Base-by-base conservation (phyloP, 2,797 vertebrate species). In the Takifugu rubripes region DNA sequence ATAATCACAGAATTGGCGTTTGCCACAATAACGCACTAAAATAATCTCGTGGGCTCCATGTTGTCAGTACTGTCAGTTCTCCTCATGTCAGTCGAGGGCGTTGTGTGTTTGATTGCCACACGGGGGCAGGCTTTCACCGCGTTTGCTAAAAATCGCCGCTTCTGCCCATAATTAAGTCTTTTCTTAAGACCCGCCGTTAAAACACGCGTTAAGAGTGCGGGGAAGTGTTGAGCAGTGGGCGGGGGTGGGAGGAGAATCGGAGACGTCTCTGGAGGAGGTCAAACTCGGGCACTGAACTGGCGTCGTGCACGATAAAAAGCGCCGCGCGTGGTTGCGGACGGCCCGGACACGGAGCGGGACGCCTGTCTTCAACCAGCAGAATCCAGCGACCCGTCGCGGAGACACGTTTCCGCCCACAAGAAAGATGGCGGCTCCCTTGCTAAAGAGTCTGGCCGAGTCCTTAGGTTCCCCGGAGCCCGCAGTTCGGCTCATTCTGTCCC, bases 401-500 rank as follows among this genome's bases (percentile, higher is more conserved):
- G 74, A 75, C 76, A 81, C 77, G 81, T 86, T 92, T 90, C 91
- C 88, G 90, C 88, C 92, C 82, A 87, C 79, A 85, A 75, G 83
- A 90, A 92, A 92, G 84, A 93, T 92, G 92, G 92, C 92, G 91
- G 88, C 91, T 91, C 90, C 89, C 91, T 91, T 90, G 82, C 65
- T 91, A 86, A 82, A 87, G 87, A 87, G 76, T 71, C 78, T 94
- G 68, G 92, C 96, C 69, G 88, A 92, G 85, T 92, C 91, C 69
- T 84, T 97, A 84, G 96, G 94, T 81, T 93, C 94, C 26, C 92
- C 95, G 25, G 96, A 98, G 83, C 92, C 96, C 74, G 96, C 96
- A 64, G 88, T 98, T 80, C 93, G 95, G 49, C 91, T 98, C 66
- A 92, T 98, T 78, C 74, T 96, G 29, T 98, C 96, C 42, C 92